Conservation (phyloP, 2,113 vertebrate species). For the Nyctibius bracteatus region DNA sequence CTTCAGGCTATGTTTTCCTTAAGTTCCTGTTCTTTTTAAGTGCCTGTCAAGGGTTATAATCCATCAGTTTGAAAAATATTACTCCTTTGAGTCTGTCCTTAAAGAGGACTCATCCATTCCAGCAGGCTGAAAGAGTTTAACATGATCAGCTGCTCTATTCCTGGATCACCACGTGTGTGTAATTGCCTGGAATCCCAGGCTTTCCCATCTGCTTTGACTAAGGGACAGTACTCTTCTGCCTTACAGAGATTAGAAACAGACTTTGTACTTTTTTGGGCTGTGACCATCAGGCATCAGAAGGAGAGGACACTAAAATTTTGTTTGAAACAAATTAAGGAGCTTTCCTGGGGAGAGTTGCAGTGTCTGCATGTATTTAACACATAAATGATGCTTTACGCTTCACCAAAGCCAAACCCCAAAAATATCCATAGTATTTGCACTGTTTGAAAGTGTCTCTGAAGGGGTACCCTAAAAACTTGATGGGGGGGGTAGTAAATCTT, state of each 20-base stretch:
- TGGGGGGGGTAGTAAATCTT: background rate
- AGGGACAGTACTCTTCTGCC: background rate
- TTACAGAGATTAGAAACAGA: slow-evolving; percentile 7
- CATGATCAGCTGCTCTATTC: background rate
- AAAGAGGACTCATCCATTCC: background rate
- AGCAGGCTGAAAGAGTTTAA: background rate
- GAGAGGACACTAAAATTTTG: background rate
- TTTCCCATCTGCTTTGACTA: slow-evolving; percentile 48
- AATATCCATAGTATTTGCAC: background rate
- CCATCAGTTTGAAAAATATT: background rate
- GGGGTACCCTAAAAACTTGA: background rate
- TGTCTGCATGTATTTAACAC: background rate
- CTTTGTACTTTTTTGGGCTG: background rate
- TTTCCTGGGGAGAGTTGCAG: background rate
- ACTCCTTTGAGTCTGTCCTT: background rate
- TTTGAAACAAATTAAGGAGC: background rate
- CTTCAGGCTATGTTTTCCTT: background rate
- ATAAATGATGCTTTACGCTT: background rate
- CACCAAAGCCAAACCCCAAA: background rate
- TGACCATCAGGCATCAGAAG: background rate
- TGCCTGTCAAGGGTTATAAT: background rate
- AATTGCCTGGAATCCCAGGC: slow-evolving; percentile 11
- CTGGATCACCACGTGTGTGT: background rate
- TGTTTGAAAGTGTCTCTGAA: background rate
- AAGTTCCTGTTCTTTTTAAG: background rate